Conservation (phyloP, 1,140 invertebrate genomes). For the Solen grandis region DNA sequence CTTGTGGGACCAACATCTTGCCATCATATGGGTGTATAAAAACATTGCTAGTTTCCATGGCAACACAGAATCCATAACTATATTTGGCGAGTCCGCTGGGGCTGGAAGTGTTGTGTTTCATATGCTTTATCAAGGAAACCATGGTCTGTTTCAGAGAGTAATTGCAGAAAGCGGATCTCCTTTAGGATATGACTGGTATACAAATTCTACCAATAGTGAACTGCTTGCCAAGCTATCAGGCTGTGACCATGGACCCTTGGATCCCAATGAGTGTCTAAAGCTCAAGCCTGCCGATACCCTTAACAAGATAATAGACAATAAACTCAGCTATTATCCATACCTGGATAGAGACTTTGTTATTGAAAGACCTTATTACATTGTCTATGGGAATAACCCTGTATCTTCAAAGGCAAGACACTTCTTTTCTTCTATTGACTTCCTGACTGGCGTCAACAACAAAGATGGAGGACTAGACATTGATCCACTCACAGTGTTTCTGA, state of each 20-base stretch:
- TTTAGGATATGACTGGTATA: slow-evolving; percentile 83
- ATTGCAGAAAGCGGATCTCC: too few relatives aligned
- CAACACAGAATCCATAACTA: slow-evolving; percentile 68
- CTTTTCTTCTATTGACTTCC: background rate
- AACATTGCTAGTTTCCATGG: slow-evolving; percentile 77
- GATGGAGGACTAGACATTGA: background rate
- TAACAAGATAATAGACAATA: too few relatives aligned
- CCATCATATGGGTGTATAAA: slow-evolving; percentile 83
- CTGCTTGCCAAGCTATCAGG: slow-evolving; percentile 81
- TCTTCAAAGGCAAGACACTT: background rate
- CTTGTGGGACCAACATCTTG: too few relatives aligned
- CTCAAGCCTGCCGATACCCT: too few relatives aligned
- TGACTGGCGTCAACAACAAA: background rate
- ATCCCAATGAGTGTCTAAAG: background rate
- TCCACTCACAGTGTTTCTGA: background rate
- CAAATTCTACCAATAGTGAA: slow-evolving; percentile 96
- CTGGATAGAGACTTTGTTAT: background rate
- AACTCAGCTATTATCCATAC: background rate
- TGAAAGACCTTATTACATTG: background rate
- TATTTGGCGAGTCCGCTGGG: slow-evolving; percentile 75
- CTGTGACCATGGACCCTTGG: background rate
- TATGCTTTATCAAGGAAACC: slow-evolving; percentile 89
- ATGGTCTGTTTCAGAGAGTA: slow-evolving; percentile 91
- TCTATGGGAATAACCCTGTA: background rate
- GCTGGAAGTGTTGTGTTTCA: slow-evolving; percentile 85